Evolutionary conservation across 2,797 vertebrate species (phyloP), one percentile per base, ranked within the genome.

Genomic region (Cercopithecus diana): DNA sequence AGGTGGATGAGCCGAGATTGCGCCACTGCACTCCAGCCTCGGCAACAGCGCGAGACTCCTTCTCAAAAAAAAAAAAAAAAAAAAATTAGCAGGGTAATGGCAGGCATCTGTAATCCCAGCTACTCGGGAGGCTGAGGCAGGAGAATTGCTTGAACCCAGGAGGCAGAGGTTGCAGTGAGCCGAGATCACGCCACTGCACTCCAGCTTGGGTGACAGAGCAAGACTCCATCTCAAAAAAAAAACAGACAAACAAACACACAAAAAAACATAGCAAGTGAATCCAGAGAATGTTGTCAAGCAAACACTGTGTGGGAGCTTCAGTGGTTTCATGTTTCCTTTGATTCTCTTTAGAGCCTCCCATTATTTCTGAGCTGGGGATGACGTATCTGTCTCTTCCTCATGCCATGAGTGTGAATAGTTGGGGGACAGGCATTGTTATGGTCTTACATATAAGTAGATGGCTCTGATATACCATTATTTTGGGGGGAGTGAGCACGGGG

Each of bases 1-100:
- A 52, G 50, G 50, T 52, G 19, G 50, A 52, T 52, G 52, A 55
- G 52, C 52, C 19, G 19, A 55, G 52, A 55, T 20, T 3, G 7
- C 2, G 6, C 19, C 52, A 55, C 52, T 55, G 52, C 52, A 55
- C 52, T 55, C 52, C 52, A 55, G 52, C 52, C 7, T 52, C 2
- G 2, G 19, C 2, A 0, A 52, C 19, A 20, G 52, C 2, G 2
- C 7, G 0, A 52, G 52, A 52, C 52, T 52, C 52, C 20, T 2
- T 52, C 19, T 52, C 19, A 52, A 52, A 52, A 52, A 52, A 45
- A 52, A 45, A 45, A 12, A 48, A 12, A 48, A 48, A 52, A 19
- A 52, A 20, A 52, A 7, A 52, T 52, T 52, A 52, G 50, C 50
- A 52, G 50, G 19, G 61, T 33, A 15, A 64, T 64, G 61, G 14